Evolutionary conservation across 2,888 invertebrate genomes (phyloP).

Genomic region (Coelopa pilipes): DNA sequence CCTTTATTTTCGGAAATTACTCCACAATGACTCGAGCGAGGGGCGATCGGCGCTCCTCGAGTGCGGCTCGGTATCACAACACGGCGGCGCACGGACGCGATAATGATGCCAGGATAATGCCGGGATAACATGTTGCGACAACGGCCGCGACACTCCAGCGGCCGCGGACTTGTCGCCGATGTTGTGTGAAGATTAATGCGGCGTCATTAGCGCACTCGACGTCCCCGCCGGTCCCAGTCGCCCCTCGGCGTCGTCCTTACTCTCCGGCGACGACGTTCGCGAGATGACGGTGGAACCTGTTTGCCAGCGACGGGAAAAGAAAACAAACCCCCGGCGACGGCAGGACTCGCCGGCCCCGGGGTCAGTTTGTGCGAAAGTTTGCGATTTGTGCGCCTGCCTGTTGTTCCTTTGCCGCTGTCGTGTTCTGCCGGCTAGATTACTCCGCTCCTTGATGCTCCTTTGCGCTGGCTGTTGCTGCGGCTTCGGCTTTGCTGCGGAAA

Average conservation of each 20-base stretch:
- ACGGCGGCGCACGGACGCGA: not conserved
- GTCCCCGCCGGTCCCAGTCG: slow-evolving; percentile 27
- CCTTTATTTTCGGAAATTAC: slow-evolving; percentile 6
- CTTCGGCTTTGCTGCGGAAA: not conserved
- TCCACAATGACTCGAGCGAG: not conserved
- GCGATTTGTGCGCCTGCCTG: slow-evolving; percentile 15
- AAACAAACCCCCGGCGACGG: slow-evolving; percentile 10
- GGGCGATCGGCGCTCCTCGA: slow-evolving; percentile 2
- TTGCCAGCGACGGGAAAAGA: slow-evolving; percentile 31
- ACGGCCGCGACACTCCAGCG: not conserved
- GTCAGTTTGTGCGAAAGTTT: slow-evolving; percentile 43
- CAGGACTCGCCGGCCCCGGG: slow-evolving; percentile 33
- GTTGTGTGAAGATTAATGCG: slow-evolving; percentile 52
- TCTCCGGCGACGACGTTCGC: not conserved
- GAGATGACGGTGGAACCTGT: slow-evolving; percentile 22
- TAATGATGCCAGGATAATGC: not conserved
- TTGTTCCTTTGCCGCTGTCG: not conserved
- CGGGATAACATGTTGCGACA: not conserved
- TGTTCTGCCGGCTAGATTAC: slow-evolving; percentile 9
- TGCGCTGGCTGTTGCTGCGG: not conserved
- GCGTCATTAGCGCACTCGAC: slow-evolving; percentile 49
- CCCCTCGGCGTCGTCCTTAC: not conserved
- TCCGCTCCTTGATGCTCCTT: not conserved
- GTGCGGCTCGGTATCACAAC: slow-evolving; percentile 8
- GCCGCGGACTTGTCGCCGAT: slow-evolving; percentile 23